Conservation (phyloP, 53 echinoderm and acorn worm genomes). For the Zoroaster sp. region DNA sequence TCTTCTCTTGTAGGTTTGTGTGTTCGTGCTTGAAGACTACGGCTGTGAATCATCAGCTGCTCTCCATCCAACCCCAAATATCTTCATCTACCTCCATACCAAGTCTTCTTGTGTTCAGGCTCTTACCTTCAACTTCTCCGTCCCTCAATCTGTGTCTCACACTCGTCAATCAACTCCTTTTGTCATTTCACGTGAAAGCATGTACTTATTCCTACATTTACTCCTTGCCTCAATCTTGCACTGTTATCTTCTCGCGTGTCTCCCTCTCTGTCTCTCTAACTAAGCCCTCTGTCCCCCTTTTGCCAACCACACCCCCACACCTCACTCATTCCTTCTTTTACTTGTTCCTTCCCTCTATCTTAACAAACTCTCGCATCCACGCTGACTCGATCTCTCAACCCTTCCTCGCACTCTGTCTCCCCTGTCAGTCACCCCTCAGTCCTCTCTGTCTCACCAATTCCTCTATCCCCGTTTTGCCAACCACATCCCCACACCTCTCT, state of each 20-base stretch:
- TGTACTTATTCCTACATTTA: too few species aligned
- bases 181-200: too few species aligned
- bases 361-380: too few species aligned
- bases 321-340: too few species aligned
- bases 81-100: conserved; percentile 3
- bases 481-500: conserved; percentile 2
- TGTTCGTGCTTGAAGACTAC: background rate
- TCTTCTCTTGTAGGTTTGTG: conserved; percentile 14
- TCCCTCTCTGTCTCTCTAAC: too few species aligned
- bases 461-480: conserved; percentile 53
- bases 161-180: too few species aligned
- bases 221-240: too few species aligned
- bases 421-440: conserved; percentile 34
- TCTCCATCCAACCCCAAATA: background rate
- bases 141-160: background rate
- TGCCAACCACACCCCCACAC: too few species aligned
- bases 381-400: too few species aligned
- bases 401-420: conserved; percentile 40
- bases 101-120: background rate
- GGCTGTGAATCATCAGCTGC: background rate
- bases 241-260: too few species aligned
- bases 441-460: conserved; percentile 43
- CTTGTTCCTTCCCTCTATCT: too few species aligned
- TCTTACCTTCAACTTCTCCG: background rate
- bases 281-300: too few species aligned